Evolutionary conservation across 1,140 invertebrate species (phyloP).

Genomic region (Zophobas morio): DNA sequence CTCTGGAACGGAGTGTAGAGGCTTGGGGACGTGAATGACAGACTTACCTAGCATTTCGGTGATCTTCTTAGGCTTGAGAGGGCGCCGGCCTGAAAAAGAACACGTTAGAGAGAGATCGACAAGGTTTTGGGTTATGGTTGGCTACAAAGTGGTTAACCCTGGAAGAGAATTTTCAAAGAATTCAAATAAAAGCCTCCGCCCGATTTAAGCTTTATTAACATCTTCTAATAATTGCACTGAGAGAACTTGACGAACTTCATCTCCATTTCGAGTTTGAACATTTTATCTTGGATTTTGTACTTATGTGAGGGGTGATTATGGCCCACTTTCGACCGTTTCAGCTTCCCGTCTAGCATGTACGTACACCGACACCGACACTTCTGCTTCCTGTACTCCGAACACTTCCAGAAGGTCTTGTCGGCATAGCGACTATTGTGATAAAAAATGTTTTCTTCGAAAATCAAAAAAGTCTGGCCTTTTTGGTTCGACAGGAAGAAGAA

Average conservation of each 20-base stretch:
- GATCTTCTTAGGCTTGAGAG: no score
- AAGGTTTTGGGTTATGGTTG: no score
- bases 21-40: no score
- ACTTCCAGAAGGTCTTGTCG: slow-evolving; percentile 31
- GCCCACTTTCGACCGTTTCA: slow-evolving; percentile 23
- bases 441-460: slow-evolving; percentile 46
- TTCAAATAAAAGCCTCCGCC: no score
- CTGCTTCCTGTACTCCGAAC: slow-evolving; percentile 30
- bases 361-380: slow-evolving; percentile 25
- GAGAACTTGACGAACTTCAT: neutral
- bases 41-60: no score
- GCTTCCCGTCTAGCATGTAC: slow-evolving; percentile 12
- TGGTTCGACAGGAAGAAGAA: slow-evolving; percentile 15
- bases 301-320: neutral
- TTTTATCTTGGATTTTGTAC: neutral
- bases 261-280: neutral
- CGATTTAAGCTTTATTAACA: no score
- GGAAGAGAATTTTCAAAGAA: no score
- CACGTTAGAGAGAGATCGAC: no score
- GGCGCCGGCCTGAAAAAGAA: no score
- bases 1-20: neutral
- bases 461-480: slow-evolving; percentile 25
- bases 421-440: slow-evolving; percentile 31
- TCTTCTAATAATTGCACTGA: no score
- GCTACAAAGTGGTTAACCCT: no score